Conservation (phyloP, 1,140 invertebrate species). For the Aphidius gifuensis region DNA sequence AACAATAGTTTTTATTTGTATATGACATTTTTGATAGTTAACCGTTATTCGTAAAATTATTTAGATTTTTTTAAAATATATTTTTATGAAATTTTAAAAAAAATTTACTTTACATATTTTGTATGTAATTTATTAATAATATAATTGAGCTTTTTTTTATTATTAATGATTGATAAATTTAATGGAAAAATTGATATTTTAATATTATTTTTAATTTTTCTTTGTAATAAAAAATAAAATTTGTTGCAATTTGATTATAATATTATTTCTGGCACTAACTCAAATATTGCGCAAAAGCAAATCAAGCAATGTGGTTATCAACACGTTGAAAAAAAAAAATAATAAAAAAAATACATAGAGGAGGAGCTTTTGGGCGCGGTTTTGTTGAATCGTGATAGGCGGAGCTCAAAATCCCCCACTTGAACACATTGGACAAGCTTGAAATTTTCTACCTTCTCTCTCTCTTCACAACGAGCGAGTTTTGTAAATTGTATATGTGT, state of each 20-base stretch:
- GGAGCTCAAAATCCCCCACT: constrained; percentile 3
- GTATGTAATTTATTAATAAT: too few species aligned
- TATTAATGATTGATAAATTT: neutral
- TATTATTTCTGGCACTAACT: too few species aligned
- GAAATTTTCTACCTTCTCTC: neutral
- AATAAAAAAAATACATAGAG: neutral
- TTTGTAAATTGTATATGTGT: too few species aligned
- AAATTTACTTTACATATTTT: too few species aligned
- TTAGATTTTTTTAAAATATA: too few species aligned
- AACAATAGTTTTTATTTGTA: constrained; percentile 38
- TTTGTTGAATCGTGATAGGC: constrained; percentile 1
- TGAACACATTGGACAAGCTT: too few species aligned
- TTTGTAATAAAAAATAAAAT: too few species aligned
- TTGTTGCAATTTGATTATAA: too few species aligned
- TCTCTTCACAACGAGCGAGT: neutral
- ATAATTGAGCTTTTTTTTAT: neutral
- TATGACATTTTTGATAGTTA: constrained; percentile 48
- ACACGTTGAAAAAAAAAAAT: neutral
- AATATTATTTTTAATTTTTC: too few species aligned
- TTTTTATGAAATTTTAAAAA: too few species aligned
- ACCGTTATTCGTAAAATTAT: constrained; percentile 31
- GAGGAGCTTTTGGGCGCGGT: constrained; percentile 3
- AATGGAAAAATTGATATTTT: too few species aligned
- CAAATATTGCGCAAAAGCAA: too few species aligned
- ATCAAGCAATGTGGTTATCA: constrained; percentile 9